Base-by-base conservation (phyloP, 1,140 invertebrate species). In the Monochamus saltuarius region DNA sequence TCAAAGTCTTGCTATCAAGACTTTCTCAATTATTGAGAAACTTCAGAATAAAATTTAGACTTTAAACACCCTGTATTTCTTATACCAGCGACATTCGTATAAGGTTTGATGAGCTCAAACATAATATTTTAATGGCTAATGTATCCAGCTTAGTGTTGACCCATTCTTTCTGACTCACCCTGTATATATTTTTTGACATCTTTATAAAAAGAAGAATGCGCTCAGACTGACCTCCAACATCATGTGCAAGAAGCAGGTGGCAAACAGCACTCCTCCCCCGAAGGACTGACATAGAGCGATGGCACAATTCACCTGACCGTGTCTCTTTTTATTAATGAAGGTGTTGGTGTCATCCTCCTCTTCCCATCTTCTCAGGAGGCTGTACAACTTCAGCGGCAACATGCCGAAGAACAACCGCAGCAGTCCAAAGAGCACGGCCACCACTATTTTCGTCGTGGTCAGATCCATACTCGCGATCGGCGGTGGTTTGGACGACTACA, bases 221-320 rank as follows among this genome's bases (percentile, higher is more conserved):
- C 2, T 45, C 43, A 1, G 9, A 2, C 53, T 56, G 6, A 56
- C 53, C 42, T 56, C 53, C 17, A 56, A 34, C 62, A 88, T 81
- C 73, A 88, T 81, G 69, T 88, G 85, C 35, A 86, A 72, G 56
- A 88, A 83, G 61, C 83, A 85, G 1, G 86, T 87, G 19, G 83
- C 87, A 53, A 88, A 77, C 29, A 88, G 79, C 6, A 89, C 85
- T 3, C 87, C 86, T 11, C 85, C 87, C 13, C 85, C 85, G 65
- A 86, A 85, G 55, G 83, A 85, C 34, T 85, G 80, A 35, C 71
- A 69, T 3, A 74, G 35, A 9, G 83, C 71, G 7, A 77, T 61
- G 13, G 56, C 54, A 55, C 70, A 75, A 7, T 61, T 67, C 2
- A 75, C 66, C 56, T 72, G 66, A 8, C 64, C 35, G 39, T 73